phyloP scores from a whole-genome alignment of 2,888 invertebrate species.

The Erebia epiphron region DNA sequence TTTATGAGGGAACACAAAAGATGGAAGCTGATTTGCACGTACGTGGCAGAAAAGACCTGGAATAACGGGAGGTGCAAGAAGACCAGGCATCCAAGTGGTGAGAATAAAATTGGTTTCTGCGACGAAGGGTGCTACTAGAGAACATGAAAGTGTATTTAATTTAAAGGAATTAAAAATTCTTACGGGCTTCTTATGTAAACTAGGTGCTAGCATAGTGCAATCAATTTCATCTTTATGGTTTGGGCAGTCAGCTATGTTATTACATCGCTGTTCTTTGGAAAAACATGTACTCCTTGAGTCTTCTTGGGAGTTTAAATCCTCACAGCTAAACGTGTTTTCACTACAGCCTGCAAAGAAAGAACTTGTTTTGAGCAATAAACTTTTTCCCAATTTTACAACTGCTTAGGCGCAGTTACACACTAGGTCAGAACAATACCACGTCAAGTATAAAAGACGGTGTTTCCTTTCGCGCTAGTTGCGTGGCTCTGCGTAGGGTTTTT shows the following conservation, averaged over 20 bases:
- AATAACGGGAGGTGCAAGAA: no score
- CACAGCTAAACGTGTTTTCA: slow-evolving; percentile 86
- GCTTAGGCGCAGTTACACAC: no score
- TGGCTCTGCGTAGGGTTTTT: no score
- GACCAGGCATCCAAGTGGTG: no score
- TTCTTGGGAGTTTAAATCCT: slow-evolving; percentile 79
- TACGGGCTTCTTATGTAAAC: slow-evolving; percentile 77
- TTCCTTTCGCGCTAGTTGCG: no score
- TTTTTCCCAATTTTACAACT: no score
- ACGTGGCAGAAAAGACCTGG: no score
- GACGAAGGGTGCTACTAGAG: no score
- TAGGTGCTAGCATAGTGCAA: slow-evolving; percentile 86
- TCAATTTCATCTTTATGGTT: slow-evolving; percentile 91
- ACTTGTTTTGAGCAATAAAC: background rate
- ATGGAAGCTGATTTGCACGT: no score
- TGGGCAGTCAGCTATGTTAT: slow-evolving; percentile 86
- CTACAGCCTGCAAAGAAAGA: slow-evolving; percentile 82
- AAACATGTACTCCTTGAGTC: slow-evolving; percentile 84
- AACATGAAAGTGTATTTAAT: background rate
- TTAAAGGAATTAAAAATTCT: slow-evolving; percentile 35
- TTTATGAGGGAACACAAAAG: background rate
- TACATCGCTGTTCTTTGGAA: slow-evolving; percentile 86
- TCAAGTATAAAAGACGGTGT: no score
- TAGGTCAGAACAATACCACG: no score
- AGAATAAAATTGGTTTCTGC: no score